Percentiles rank a stretch among this genome's conserved stretches.
These are phyloP conservation scores for Cyphomyrus discorhynchus DNA, from an alignment of 2,113 vertebrate species.

Conservation along the genomic window DNA sequence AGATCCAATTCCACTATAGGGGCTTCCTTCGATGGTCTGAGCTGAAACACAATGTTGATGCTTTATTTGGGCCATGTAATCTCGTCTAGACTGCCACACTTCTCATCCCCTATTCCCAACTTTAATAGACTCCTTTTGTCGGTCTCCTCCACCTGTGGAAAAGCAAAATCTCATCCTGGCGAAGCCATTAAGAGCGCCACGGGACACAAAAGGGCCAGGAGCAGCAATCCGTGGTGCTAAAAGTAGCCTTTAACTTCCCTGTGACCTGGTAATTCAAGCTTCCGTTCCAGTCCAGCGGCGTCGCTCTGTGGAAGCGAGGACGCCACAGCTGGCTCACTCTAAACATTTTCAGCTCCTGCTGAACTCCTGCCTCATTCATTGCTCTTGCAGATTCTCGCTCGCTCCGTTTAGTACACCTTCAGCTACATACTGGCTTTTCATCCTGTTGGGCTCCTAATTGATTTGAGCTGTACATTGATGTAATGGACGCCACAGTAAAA, in stretches of 20 bases:
- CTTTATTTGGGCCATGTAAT: constrained; percentile 20
- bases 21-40: not conserved
- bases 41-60: not conserved
- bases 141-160: constrained; percentile 23
- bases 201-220: constrained; percentile 14
- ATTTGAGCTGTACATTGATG: not conserved
- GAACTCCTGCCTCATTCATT: not conserved
- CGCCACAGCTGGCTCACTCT: not conserved
- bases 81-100: constrained; percentile 16
- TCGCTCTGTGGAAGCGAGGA: not conserved
- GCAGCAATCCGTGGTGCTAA: constrained; percentile 15
- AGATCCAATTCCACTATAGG: not conserved
- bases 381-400: not conserved
- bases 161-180: constrained; percentile 22
- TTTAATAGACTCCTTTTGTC: constrained; percentile 31
- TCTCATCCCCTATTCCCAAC: constrained; percentile 23
- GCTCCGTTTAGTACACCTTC: not conserved
- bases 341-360: not conserved
- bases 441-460: not conserved
- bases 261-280: constrained; percentile 10
- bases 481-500: not conserved
- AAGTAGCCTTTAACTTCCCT: constrained; percentile 21
- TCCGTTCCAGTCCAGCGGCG: not conserved
- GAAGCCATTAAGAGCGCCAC: constrained; percentile 25
- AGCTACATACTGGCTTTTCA: not conserved